Evolutionary conservation across 2,888 invertebrate species (phyloP).

Genomic region (Netelia inedita): DNA sequence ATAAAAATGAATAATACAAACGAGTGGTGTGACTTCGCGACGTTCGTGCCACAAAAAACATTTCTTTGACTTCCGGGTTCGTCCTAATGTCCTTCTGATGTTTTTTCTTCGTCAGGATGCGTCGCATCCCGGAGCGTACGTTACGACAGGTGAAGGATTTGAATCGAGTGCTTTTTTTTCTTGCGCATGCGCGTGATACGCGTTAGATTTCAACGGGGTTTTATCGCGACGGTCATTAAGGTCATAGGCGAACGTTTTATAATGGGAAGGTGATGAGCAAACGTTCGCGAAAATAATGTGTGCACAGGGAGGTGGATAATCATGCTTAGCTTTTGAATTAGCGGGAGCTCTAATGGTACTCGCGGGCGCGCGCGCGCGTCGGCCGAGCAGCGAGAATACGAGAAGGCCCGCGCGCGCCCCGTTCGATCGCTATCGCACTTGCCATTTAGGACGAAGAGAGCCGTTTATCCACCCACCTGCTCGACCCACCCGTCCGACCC

Average conservation of each 20-base stretch:
- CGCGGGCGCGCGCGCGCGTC: background rate
- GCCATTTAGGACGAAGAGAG: slow-evolving; percentile 74
- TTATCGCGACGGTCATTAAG: slow-evolving; percentile 56
- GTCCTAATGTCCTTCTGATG: slow-evolving; percentile 59
- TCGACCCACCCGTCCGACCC: slow-evolving; percentile 68
- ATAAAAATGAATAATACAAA: background rate
- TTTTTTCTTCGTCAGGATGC: background rate
- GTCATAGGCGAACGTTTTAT: slow-evolving; percentile 5
- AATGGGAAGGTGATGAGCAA: slow-evolving; percentile 49
- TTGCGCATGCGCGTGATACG: background rate
- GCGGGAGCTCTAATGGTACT: slow-evolving; percentile 72
- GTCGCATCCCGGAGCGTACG: background rate
- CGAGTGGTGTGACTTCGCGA: slow-evolving; percentile 6
- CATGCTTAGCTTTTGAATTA: slow-evolving; percentile 77
- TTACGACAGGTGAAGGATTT: slow-evolving; percentile 36
- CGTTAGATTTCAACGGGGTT: slow-evolving; percentile 37
- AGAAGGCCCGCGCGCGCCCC: slow-evolving; percentile 9
- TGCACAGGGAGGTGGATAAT: slow-evolving; percentile 69
- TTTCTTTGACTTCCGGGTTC: slow-evolving; percentile 54
- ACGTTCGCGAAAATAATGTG: slow-evolving; percentile 45
- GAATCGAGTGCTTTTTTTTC: background rate
- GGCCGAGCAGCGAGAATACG: slow-evolving; percentile 12
- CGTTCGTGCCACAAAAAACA: background rate
- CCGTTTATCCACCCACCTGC: slow-evolving; percentile 77
- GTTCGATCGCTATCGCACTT: slow-evolving; percentile 77